These are phyloP conservation scores for Dryomyza anilis DNA, from an alignment of 2,888 invertebrate species.

Conservation along the genomic window DNA sequence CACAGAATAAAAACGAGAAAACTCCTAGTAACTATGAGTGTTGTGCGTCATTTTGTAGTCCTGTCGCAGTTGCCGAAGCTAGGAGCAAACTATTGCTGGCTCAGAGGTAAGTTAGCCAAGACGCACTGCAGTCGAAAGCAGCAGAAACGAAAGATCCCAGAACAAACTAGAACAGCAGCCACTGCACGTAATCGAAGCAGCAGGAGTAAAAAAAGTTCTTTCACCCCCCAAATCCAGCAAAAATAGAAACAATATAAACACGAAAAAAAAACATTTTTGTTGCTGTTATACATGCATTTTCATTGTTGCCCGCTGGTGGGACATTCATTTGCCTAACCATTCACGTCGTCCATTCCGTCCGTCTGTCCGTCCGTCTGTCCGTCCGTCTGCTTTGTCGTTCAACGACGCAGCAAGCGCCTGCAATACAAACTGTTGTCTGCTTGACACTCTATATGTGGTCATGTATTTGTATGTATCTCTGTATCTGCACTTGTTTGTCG, in stretches of 20 bases:
- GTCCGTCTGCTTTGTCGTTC: background rate
- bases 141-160: too few relatives aligned
- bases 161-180: background rate
- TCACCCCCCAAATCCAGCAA: too few relatives aligned
- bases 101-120: conserved; percentile 54
- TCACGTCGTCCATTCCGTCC: background rate
- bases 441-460: background rate
- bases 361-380: background rate
- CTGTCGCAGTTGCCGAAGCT: conserved; percentile 50
- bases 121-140: too few relatives aligned
- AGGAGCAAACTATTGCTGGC: conserved; percentile 46
- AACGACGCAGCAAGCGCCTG: too few relatives aligned
- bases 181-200: background rate
- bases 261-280: too few relatives aligned
- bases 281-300: background rate
- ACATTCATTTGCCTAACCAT: background rate
- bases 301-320: background rate
- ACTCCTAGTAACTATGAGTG: conserved; percentile 48
- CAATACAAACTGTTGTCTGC: background rate
- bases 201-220: too few relatives aligned
- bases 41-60: conserved; percentile 52
- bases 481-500: background rate
- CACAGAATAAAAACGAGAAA: conserved; percentile 7
- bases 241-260: too few relatives aligned
- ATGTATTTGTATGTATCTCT: background rate